A percentile compares a stretch with the other conserved stretches of the same genome.
Evolutionary conservation across 2,113 vertebrate species (phyloP).

Genomic region (Malurus alboscapulatus): DNA sequence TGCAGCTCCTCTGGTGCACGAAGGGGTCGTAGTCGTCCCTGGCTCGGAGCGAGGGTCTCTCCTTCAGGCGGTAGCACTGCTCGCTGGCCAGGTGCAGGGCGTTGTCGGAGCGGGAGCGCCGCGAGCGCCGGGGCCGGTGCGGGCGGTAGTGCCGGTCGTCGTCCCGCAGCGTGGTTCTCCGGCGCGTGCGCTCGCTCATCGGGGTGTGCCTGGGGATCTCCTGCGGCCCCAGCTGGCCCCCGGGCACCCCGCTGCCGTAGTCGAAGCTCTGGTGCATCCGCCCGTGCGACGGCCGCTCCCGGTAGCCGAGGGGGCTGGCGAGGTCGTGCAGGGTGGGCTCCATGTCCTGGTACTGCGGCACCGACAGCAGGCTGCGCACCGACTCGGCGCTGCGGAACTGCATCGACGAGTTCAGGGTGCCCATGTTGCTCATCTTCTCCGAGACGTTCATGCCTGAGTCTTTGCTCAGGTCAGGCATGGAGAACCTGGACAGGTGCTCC

Average conservation of each 20-base stretch:
- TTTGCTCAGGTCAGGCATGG: constrained; percentile 98
- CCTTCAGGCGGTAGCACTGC: constrained; percentile 78
- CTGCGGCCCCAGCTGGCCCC: constrained; percentile 77
- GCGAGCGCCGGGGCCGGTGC: constrained; percentile 84
- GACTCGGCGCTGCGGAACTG: constrained; percentile 94
- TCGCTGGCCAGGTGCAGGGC: constrained; percentile 91
- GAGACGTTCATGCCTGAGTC: constrained; percentile 97
- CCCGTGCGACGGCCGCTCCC: constrained; percentile 72
- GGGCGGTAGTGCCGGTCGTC: constrained; percentile 81
- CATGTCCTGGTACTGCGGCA: constrained; percentile 89
- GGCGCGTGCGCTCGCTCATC: constrained; percentile 85
- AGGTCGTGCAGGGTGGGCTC: constrained; percentile 78
- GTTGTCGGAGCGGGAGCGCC: constrained; percentile 93
- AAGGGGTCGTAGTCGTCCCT: constrained; percentile 92
- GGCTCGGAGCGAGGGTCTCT: constrained; percentile 81
- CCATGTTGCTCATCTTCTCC: constrained; percentile 91
- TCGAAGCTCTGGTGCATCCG: constrained; percentile 88
- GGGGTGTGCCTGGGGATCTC: constrained; percentile 81
- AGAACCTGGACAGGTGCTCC: constrained; percentile 95
- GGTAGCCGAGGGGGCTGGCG: constrained; percentile 79
- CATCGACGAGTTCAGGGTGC: constrained; percentile 88
- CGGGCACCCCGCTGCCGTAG: constrained; percentile 84
- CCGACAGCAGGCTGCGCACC: constrained; percentile 85
- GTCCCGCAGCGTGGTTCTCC: constrained; percentile 74
- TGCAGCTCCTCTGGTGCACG: constrained; percentile 80